A percentile compares a stretch with the other conserved stretches of the same genome.
phyloP scores from a whole-genome alignment of 2,797 vertebrate genomes.

The Xenops minutus region DNA sequence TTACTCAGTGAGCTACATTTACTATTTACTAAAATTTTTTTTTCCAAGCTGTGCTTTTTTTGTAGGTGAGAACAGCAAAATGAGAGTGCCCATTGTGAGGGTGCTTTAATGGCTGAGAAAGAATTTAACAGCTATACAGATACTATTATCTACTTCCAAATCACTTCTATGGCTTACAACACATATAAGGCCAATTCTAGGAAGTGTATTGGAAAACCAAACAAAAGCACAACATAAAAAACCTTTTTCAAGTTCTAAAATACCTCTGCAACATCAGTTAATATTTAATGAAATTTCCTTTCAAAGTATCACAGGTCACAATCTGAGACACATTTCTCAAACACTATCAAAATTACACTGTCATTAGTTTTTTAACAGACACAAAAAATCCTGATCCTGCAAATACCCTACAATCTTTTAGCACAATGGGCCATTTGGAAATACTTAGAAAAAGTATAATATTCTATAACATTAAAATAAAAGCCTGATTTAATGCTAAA shows the following conservation, averaged over 20 bases:
- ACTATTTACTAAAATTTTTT: neutral
- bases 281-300: conserved; percentile 6
- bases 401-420: neutral
- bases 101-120: neutral
- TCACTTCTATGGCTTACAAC: neutral
- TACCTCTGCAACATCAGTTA: neutral
- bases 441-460: conserved; percentile 23
- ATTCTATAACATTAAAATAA: conserved; percentile 32
- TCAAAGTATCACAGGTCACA: neutral
- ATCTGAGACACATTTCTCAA: conserved; percentile 8
- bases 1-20: neutral
- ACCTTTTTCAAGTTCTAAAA: neutral
- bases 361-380: conserved; percentile 17
- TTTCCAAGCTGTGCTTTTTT: neutral
- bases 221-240: neutral
- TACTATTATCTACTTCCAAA: neutral
- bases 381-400: neutral
- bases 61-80: neutral
- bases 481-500: conserved; percentile 25
- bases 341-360: conserved; percentile 21
- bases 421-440: conserved; percentile 14
- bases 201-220: neutral
- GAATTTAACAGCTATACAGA: neutral
- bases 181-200: neutral
- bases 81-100: neutral